These are phyloP conservation scores for Berghia stephanieae DNA, from an alignment of 1,140 invertebrate species.

Conservation along the genomic window DNA sequence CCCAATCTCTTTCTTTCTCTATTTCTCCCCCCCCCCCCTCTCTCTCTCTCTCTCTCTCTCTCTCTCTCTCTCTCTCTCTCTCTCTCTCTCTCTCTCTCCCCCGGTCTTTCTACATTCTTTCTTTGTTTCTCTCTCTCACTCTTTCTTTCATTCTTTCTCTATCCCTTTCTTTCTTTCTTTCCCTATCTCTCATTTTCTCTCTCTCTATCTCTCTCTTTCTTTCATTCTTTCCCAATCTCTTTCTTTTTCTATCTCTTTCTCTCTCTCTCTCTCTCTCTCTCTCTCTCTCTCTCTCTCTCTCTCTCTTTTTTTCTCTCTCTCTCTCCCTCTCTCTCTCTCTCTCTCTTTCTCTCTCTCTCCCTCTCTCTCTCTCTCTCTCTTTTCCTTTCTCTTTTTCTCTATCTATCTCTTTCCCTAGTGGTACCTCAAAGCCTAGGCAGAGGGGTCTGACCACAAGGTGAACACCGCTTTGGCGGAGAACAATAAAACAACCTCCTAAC, in stretches of 20 bases:
- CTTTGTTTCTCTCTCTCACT: not conserved
- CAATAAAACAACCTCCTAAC: no score
- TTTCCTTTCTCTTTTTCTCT: not conserved
- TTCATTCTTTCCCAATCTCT: not conserved
- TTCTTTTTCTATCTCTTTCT: not conserved
- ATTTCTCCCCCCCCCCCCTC: not conserved
- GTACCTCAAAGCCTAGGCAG: no score
- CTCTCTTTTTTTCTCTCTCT: slow-evolving; percentile 1
- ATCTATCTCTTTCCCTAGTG: no score
- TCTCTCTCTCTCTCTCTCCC: not conserved
- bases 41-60: not conserved
- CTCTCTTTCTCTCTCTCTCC: not conserved
- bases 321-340: slow-evolving; percentile 11
- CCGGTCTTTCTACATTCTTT: not conserved
- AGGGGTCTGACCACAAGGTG: no score
- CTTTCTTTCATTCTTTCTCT: not conserved
- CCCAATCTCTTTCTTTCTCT: not conserved
- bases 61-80: not conserved
- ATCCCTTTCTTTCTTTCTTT: not conserved
- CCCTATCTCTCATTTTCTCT: not conserved
- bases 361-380: slow-evolving; percentile 12
- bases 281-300: slow-evolving; percentile 6
- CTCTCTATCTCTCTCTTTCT: slow-evolving; percentile 10
- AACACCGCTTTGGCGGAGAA: no score
- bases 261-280: slow-evolving; percentile 7